Percentiles rank a stretch among this genome's conserved stretches.
Evolutionary conservation across 2,797 vertebrate genomes (phyloP).

Genomic region (Melanotaenia trifasciata): DNA sequence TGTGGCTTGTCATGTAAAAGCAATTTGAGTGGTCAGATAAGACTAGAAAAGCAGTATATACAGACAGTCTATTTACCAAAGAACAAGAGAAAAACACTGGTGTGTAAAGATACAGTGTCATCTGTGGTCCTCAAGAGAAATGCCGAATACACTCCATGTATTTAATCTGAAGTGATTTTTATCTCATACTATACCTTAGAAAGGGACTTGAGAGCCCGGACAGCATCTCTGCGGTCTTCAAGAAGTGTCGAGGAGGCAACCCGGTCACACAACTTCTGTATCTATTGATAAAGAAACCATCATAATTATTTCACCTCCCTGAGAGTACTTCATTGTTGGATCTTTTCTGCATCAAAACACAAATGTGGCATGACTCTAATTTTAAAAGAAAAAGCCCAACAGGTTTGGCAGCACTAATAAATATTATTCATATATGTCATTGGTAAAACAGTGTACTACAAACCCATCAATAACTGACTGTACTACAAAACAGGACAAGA

Average conservation of each 20-base stretch:
- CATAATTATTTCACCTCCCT: not conserved
- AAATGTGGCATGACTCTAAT: not conserved
- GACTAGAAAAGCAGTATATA: not conserved
- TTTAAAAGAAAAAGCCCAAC: not conserved
- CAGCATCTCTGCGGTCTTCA: conserved; percentile 96
- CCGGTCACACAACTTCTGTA: conserved; percentile 96
- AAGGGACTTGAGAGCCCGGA: conserved; percentile 94
- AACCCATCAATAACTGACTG: not conserved
- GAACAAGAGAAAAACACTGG: not conserved
- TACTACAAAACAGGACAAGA: not conserved
- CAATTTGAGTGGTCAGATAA: not conserved
- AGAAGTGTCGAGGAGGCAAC: conserved; percentile 95
- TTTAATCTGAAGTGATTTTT: not conserved
- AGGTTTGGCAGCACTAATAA: not conserved
- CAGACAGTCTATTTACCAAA: not conserved
- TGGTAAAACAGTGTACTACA: not conserved
- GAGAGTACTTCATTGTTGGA: not conserved
- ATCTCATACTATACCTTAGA: conserved; percentile 86
- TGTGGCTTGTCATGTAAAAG: not conserved
- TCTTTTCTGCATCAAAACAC: not conserved
- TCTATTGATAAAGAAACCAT: conserved; percentile 77
- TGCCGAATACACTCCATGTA: not conserved
- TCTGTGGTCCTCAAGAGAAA: not conserved
- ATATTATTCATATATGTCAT: not conserved
- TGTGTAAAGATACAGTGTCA: not conserved